Conservation (phyloP, 2,113 vertebrate species). For the Colistium nudipinnis region DNA sequence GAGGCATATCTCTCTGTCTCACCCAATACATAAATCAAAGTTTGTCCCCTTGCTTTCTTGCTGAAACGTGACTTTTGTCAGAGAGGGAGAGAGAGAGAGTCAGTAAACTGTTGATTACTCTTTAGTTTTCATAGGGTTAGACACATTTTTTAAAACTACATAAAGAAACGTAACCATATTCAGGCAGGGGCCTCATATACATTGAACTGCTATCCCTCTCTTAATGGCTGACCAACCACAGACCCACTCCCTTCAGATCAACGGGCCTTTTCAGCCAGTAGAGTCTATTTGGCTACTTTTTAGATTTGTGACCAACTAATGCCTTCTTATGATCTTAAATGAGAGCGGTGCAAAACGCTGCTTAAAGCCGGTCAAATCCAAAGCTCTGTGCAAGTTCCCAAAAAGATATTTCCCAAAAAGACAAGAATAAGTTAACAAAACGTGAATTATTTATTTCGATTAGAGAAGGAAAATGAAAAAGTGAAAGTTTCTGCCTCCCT, state of each 20-base stretch:
- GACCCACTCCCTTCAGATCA: too few species aligned
- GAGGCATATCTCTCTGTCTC: not conserved
- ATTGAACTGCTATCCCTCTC: too few species aligned
- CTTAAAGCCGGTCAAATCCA: not conserved
- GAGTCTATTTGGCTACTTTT: too few species aligned
- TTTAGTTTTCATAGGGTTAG: too few species aligned
- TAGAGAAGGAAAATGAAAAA: conserved; percentile 9
- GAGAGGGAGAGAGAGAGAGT: not conserved
- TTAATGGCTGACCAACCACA: too few species aligned
- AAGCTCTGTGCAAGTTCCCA: conserved; percentile 34
- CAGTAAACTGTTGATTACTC: too few species aligned
- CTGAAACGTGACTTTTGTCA: not conserved
- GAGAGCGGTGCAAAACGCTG: conserved; percentile 13
- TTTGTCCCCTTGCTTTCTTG: not conserved
- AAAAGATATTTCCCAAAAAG: conserved; percentile 11
- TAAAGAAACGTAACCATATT: too few species aligned
- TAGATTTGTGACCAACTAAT: too few species aligned
- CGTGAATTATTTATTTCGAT: not conserved
- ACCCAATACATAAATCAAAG: conserved; percentile 6
- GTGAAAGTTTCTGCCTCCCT: not conserved
- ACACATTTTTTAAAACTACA: too few species aligned
- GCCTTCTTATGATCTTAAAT: conserved; percentile 32
- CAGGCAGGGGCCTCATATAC: too few species aligned
- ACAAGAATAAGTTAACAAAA: not conserved
- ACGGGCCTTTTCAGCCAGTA: too few species aligned